phyloP scores from a whole-genome alignment of 2,797 vertebrate species.

The Morelia viridis region DNA sequence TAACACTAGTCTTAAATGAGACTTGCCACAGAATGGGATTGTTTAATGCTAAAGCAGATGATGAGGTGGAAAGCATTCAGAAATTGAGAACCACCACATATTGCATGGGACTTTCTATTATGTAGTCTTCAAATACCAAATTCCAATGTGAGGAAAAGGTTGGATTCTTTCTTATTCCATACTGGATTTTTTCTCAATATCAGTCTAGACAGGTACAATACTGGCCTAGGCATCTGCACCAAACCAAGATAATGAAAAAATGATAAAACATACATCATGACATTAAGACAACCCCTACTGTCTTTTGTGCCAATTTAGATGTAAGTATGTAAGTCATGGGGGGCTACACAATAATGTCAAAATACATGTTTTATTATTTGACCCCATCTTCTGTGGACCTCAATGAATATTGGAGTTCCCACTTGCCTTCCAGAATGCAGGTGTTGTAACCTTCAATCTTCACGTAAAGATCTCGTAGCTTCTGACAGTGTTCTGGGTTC shows the following conservation, averaged over 20 bases:
- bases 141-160: not conserved
- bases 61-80: not conserved
- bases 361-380: not conserved
- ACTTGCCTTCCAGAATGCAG: not conserved
- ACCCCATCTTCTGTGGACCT: not conserved
- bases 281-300: not conserved
- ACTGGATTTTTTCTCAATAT: not conserved
- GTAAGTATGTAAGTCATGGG: not conserved
- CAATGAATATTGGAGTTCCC: not conserved
- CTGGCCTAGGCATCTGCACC: not conserved
- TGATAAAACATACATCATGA: too few species aligned
- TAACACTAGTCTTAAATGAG: not conserved
- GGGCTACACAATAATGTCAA: not conserved
- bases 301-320: not conserved
- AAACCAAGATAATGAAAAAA: not conserved
- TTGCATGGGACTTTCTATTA: not conserved
- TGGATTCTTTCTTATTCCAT: not conserved
- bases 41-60: not conserved
- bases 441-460: not conserved
- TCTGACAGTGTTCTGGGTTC: not conserved
- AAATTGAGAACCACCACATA: not conserved
- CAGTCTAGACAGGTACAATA: not conserved
- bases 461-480: not conserved
- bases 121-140: not conserved
- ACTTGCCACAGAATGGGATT: not conserved